Evolutionary conservation across 2,113 vertebrate species (phyloP), one percentile per base, ranked within the genome.

Genomic region (Haemorhous mexicanus): DNA sequence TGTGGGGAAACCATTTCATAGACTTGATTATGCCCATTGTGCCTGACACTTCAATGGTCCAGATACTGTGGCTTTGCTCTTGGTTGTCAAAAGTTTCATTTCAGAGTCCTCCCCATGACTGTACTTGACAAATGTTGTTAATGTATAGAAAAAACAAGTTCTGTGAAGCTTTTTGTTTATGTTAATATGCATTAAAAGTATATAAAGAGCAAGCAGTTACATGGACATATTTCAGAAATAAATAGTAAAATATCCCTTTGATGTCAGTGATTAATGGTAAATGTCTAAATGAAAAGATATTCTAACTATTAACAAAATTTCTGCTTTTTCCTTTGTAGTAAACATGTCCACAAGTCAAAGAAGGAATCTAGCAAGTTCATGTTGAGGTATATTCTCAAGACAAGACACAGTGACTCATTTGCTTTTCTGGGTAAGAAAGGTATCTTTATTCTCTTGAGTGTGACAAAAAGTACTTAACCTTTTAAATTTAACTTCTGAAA

Each of bases 361-460:
- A 56, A 91, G 72, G 68, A 78, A 75, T 87, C 69, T 74, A 14
- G 56, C 62, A 87, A 84, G 79, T 89, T 94, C 77, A 62, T 47
- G 64, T 75, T 97, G 95, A 95, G 73, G 49, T 89, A 13, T 91
- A 75, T 24, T 90, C 83, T 68, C 46, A 86, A 95, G 94, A 87
- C 83, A 87, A 94, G 85, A 88, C 41, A 81, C 86, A 84, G 88
- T 62, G 83, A 86, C 58, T 92, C 28, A 0, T 78, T 49, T 75
- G 61, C 58, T 93, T 95, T 79, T 78, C 66, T 89, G 92, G 95
- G 92, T 97, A 96, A 95, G 94, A 89, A 89, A 32, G 37, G 26
- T 90, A n/a, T 74, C 37, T 80, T 6, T 93, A 44, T 87, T 86
- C 37, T 90, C 35, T 86, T 46, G 32, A 86, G 35, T 73, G 37